Conservation (phyloP, 2,113 vertebrate species). For the Seriola rivoliana region DNA sequence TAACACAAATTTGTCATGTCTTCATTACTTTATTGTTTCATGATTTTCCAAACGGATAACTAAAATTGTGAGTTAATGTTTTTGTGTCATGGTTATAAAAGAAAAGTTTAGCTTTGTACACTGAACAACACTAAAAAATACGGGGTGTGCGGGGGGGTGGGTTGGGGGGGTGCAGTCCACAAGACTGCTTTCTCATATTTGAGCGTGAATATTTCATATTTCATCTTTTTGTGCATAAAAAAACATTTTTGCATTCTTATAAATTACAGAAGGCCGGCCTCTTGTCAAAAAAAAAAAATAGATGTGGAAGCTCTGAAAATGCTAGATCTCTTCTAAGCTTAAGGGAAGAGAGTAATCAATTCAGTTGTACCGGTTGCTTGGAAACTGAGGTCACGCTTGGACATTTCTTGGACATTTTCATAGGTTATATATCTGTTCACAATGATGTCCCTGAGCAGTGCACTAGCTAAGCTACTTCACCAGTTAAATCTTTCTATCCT, state of each 20-base stretch:
- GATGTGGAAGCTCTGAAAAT: constrained; percentile 48
- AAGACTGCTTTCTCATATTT: no score
- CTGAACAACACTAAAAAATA: no score
- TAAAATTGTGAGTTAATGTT: neutral
- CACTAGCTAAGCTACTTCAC: constrained; percentile 66
- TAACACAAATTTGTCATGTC: neutral
- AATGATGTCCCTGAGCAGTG: constrained; percentile 72
- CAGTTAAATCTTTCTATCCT: constrained; percentile 67
- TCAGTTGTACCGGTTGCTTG: constrained; percentile 69
- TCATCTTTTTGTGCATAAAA: neutral
- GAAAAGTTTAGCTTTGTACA: neutral
- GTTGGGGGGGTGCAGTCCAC: no score
- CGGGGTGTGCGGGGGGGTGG: no score
- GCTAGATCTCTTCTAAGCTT: constrained; percentile 51
- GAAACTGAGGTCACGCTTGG: constrained; percentile 74
- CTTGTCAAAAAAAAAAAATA: constrained; percentile 35
- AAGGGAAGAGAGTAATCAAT: constrained; percentile 63
- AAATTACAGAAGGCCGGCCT: constrained; percentile 18
- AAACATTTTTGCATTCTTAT: constrained; percentile 13
- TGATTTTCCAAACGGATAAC: neutral
- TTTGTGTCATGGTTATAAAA: neutral
- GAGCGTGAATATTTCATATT: no score
- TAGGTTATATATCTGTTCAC: constrained; percentile 72
- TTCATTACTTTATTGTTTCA: neutral
- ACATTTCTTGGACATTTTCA: constrained; percentile 74